Base-by-base conservation (phyloP, 2,888 invertebrate genomes). In the Hybos culiciformis region DNA sequence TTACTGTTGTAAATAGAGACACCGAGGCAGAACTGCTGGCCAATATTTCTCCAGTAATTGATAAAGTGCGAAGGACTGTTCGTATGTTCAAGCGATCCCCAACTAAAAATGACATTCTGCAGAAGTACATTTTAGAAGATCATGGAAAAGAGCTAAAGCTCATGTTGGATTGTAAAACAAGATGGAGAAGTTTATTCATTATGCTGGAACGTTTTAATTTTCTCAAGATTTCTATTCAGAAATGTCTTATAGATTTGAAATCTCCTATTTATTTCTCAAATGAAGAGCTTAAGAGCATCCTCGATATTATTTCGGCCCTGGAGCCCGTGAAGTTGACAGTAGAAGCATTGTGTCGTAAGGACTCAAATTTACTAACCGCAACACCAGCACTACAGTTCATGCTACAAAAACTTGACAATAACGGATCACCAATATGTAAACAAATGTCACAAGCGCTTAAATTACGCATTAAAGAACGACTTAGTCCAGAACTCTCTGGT, bases 161-260 rank as follows among this genome's bases (percentile, higher is more conserved):
- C 34, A 5, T 12, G 5, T 19, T 12, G 12, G 12, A 34, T 12
- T 34, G 19, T 12, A 4, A 19, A 19, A 11, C 19, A 12, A 19
- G 12, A 34, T 34, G 19, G 34, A 34, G 34, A 18, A 34, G 34
- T 4, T 34, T 34, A 34, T 19, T 34, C 19, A 34, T 34, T 34
- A 34, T 34, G 19, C 34, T 19, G 19, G 19, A 34, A 34, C 19
- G 19, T 34, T 34, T 34, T 34, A 34, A 19, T 34, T 34, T 34
- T 34, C 34, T 19, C 19, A 34, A 19, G 34, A 34, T 34, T 34
- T 34, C 34, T 34, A 34, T 34, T 34, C 34, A 34, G 34, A 34
- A 34, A 34, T 34, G 34, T 34, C 19, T 34, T 34, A 34, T 34
- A 34, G 34, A 34, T 34, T 34, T 34, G 34, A 34, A 34, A 34